Conservation (phyloP, 2,888 invertebrate genomes). For the Serripes groenlandicus region DNA sequence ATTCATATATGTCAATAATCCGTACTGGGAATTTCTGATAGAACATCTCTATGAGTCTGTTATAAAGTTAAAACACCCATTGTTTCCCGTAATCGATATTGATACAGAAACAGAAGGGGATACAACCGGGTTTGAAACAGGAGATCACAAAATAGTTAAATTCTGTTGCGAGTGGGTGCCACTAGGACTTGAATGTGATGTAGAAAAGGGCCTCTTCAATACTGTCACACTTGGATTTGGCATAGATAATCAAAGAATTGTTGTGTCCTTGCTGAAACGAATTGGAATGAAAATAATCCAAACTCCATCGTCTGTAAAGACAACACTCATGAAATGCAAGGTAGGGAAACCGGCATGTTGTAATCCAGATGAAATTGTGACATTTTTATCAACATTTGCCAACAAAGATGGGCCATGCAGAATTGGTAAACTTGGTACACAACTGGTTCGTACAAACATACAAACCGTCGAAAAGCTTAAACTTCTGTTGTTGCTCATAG, state of each 20-base stretch:
- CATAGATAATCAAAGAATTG: not conserved
- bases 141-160: not conserved
- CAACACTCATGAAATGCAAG: not conserved
- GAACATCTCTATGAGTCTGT: conserved; percentile 15
- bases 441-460: not conserved
- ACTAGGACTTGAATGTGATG: not conserved
- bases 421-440: not conserved
- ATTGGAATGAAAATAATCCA: conserved; percentile 35
- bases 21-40: conserved; percentile 19
- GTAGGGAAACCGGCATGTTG: not conserved
- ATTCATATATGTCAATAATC: not conserved
- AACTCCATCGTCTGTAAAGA: conserved; percentile 1
- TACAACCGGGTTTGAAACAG: not conserved
- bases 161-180: conserved; percentile 19
- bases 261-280: conserved; percentile 14
- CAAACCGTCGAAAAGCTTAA: not conserved
- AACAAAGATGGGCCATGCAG: conserved; percentile 9
- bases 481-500: not conserved
- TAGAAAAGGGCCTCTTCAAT: conserved; percentile 15
- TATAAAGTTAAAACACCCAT: not conserved
- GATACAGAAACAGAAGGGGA: not conserved
- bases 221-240: not conserved
- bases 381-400: conserved; percentile 13
- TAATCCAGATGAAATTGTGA: conserved; percentile 7
- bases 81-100: conserved; percentile 21